Evolutionary conservation across 2,797 vertebrate species (phyloP).

Genomic region (Monodelphis domestica): DNA sequence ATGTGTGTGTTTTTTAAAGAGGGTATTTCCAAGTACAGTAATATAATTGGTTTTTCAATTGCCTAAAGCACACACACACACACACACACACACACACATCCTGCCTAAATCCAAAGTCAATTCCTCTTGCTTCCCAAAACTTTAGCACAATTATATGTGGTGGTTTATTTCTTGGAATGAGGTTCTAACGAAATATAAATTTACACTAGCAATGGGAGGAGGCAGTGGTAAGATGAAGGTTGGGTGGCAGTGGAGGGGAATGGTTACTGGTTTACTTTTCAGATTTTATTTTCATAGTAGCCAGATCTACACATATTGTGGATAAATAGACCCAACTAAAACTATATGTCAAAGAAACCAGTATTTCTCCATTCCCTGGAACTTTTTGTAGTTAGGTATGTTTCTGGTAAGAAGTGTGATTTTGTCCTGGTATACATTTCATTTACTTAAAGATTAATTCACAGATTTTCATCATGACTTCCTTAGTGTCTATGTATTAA

Average conservation of each 20-base stretch:
- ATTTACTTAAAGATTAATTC: constrained; percentile 49
- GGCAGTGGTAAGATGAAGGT: not conserved
- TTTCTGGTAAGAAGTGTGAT: constrained; percentile 25
- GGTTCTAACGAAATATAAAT: not conserved
- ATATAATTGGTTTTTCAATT: constrained; percentile 69
- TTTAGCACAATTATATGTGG: not conserved
- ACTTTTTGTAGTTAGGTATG: not conserved
- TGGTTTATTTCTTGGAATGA: not conserved
- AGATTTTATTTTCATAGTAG: constrained; percentile 52
- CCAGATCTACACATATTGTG: constrained; percentile 18
- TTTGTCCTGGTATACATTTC: constrained; percentile 2
- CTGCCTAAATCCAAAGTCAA: not conserved
- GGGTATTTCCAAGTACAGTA: constrained; percentile 43
- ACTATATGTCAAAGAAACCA: constrained; percentile 34
- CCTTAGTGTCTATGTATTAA: constrained; percentile 16
- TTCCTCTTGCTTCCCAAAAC: not conserved
- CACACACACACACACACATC: not conserved
- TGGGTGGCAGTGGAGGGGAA: not conserved
- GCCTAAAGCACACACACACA: not conserved
- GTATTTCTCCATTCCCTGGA: constrained; percentile 35
- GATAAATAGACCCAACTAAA: constrained; percentile 41
- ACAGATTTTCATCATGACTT: constrained; percentile 44
- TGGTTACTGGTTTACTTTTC: constrained; percentile 53
- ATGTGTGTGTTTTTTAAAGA: constrained; percentile 55
- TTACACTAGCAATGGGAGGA: not conserved